phyloP scores from a whole-genome alignment of 2,888 invertebrate species.

The Molorchus minor region DNA sequence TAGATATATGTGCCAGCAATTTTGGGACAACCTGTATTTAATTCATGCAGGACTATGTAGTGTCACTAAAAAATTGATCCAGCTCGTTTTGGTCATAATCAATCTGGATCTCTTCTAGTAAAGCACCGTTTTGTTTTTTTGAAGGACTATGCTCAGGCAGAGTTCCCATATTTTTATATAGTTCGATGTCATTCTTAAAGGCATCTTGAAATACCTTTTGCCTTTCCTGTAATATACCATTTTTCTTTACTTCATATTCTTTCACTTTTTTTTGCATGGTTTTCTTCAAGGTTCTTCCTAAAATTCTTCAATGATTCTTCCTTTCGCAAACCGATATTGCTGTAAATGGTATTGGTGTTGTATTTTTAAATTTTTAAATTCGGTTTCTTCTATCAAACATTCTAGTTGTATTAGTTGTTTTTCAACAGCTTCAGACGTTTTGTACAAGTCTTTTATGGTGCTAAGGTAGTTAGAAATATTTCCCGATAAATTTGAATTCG shows the following conservation, averaged over 20 bases:
- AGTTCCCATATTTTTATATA: conserved; percentile 70
- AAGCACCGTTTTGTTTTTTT: conserved; percentile 58
- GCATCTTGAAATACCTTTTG: conserved; percentile 76
- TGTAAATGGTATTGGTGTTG: conserved; percentile 77
- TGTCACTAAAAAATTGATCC: conserved; percentile 69
- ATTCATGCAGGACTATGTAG: conserved; percentile 18
- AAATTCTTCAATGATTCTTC: conserved; percentile 63
- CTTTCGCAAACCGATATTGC: conserved; percentile 70
- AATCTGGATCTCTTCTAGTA: conserved; percentile 72
- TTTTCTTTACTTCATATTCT: conserved; percentile 68
- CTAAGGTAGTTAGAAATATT: conserved; percentile 66
- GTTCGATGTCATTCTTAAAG: conserved; percentile 73
- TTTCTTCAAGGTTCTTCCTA: conserved; percentile 65
- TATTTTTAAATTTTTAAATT: conserved; percentile 75
- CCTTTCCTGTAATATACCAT: conserved; percentile 69
- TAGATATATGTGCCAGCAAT: too few relatives aligned
- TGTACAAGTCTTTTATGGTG: conserved; percentile 67
- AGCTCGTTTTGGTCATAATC: conserved; percentile 69
- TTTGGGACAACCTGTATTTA: too few relatives aligned
- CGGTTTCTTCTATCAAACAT: conserved; percentile 74
- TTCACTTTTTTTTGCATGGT: conserved; percentile 69
- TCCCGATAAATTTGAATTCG: conserved; percentile 54
- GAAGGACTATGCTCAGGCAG: conserved; percentile 61
- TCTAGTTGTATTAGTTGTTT: conserved; percentile 72
- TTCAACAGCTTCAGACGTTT: conserved; percentile 71